Evolutionary conservation across 2,888 invertebrate genomes (phyloP), one percentile per base, ranked within the genome.

Genomic region (Dioctria rufipes): DNA sequence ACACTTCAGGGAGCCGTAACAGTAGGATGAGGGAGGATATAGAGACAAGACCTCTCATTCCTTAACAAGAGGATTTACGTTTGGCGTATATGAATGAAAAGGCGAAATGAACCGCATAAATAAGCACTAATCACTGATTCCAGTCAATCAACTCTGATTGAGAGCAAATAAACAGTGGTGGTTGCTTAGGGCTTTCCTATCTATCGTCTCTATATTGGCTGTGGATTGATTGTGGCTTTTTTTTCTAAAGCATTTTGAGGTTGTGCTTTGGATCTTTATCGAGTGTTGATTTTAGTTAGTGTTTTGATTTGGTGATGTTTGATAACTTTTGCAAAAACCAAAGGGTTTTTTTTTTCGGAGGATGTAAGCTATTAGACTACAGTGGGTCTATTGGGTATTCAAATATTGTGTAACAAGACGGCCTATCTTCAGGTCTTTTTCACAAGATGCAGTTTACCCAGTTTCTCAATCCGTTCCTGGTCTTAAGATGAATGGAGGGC

Each of bases 141-240:
- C 77, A 77, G 77, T 77, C 77, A 77, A 77, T 77, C 77, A 77
- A 77, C 46, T 63, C 37, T 49, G 77, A 77, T 77, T 77, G 63
- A 77, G 63, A 46, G 77, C 49, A 61, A 77, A 77, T 49, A 77
- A 58, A 73, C n/a, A 58, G 58, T 42, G 58, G 11, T n/a, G 11
- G 25, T 25, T 2, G n/a, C 54, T 54, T 54, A 54, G 9, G 54
- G 54, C 54, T 4, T 4, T 54, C 11, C 11, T 54, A 25, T 4
- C 54, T 11, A n/a, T 54, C 11, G 54, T 11, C 11, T 8, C 11
- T 25, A 25, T 25, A 25, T 25, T 25, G 49, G 49, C 49, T 9
- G 49, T 46, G 49, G 1, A 1, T 11, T 4, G 54, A 54, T 11
- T 54, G 4, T 54, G 4, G 4, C 0, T 11, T 4, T 11, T n/a